Base-by-base conservation (phyloP, 2,888 invertebrate genomes). In the Altica lythri region DNA sequence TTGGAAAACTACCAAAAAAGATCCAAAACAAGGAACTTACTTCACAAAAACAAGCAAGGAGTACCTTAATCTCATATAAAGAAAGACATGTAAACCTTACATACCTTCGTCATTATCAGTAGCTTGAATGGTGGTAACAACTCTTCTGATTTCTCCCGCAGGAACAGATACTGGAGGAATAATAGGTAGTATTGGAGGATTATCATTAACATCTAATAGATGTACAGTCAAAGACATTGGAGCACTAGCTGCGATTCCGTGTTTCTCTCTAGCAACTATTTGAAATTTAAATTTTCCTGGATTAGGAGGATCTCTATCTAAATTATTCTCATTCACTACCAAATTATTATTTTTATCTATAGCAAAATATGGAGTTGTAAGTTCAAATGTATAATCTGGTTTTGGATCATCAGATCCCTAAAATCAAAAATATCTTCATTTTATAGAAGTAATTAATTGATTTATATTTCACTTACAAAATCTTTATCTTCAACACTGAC, bases 271-370 rank as follows among this genome's bases (percentile, higher is more conserved):
- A 0, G 92, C 93, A 3, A 93, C 91, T 42, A 93, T 86, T 79
- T 94, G 94, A 74, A 94, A 93, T 67, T 89, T 86, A 70, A 89
- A 91, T 69, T 86, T 86, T 16, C 89, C 89, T 0, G 88, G 87
- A 70, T 88, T 91, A 0, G 94, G 94, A 1, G 90, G 88, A 77
- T 94, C 94, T 22, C 94, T 81, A 72, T 94, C 94, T 34, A 95
- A 78, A 68, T 86, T 86, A 65, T 91, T 89, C 68, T 91, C 88
- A 69, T 88, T 89, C 0, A 94, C 93, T 9, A 90, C 80, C 30
- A 95, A 76, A 54, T 83, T 79, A 1, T 90, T 89, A 43, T 86
- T 82, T 55, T 82, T 78, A 64, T 90, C 87, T 51, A 93, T 88
- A 58, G 85, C 81, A 74, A 95, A 95, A 69, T 86, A 92, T 44